Base-by-base conservation (phyloP, 2,113 vertebrate species). In the Taxidea taxus region DNA sequence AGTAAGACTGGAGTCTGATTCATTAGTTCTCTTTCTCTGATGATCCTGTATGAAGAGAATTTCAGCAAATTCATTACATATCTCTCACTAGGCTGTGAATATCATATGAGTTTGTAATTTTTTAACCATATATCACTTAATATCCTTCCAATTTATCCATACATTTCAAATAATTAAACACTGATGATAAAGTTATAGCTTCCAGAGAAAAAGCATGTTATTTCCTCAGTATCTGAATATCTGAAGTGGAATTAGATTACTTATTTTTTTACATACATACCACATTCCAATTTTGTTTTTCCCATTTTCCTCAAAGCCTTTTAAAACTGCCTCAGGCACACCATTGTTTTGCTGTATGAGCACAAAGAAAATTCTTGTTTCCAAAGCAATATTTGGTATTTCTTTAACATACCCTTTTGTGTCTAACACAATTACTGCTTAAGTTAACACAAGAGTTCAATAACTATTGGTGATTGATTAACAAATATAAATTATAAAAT, bases 121-220 rank as follows among this genome's bases (percentile, higher is more conserved):
- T 91, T 87, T 0, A 3, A 68, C 47, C 29, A 34, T 10, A 90
- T 20, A 21, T 74, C 39, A 13, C 47, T 51, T 82, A 49, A 42
- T 54, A 95, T 20, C 25, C 25, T 87, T 70, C 42, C 31, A 58
- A 18, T 29, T 54, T 80, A 62, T 29, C 39, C 39, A 34, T 47
- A 66, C 20, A 66, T 92, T 90, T 25, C 81, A 96, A 81, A 8
- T 81, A 81, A 77, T 86, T 93, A 81, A 90, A 68, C 42, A 90
- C 11, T 94, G 54, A 80, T 75, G 29, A 84, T 56, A 66, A 89
- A 62, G 23, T 82, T 81, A 31, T 34, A 77, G 94, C 25, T 66
- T 94, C 23, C 34, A 75, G 39, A 94, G 6, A 29, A 0, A 87
- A 93, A 74, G 16, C 37, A 3, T 29, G 4, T n/a, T 90, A 62